Base-by-base conservation (phyloP, 35 echinoderm and acorn worm genomes). In the Diadema setosum region DNA sequence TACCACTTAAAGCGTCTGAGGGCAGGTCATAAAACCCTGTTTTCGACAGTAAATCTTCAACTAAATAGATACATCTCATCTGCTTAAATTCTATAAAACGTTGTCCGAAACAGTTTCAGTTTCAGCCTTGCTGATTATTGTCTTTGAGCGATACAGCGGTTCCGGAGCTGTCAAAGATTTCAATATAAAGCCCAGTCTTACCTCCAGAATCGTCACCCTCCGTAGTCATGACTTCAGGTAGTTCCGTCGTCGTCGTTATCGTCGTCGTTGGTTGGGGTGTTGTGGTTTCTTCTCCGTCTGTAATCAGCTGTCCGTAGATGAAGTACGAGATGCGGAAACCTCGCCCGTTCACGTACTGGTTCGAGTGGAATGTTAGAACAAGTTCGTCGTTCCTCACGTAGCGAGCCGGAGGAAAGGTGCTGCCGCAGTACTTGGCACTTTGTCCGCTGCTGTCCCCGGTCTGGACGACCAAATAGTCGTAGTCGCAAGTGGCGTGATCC, bases 401-500 rank as follows among this genome's bases (percentile, higher is more conserved):
- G 36, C 34, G 32, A 4, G 55, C 49, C 5, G 58, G 24, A 29
- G 83, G 83, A 65, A 21, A 14, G 4, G 23, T 34, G 30, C 30
- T 33, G 8, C 83, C 83, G 56, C 83, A 85, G 3, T 42, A 92
- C 46, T 40, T 86, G 39, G 33, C 48, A 16, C 55, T 73, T 49
- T 32, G 57, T 40, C n/a, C 58, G 84, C 37, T 80, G 5, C 75
- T 50, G 18, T 80, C 84, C 42, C 29, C 60, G 6, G 42, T 58
- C 14, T 73, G 83, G 21, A 92, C 43, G 17, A 50, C 34, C 16
- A 92, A 37, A 15, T 34, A 86, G 42, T 91, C 89, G 30, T 86
- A 82, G 16, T 49, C 34, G 39, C 70, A 87, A 5, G 9, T 33
- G 24, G 18, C 45, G 0, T 46, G 49, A 25, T 87, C 46, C 45